phyloP scores from a whole-genome alignment of 2,888 invertebrate genomes.

The Sminthurides aquaticus region DNA sequence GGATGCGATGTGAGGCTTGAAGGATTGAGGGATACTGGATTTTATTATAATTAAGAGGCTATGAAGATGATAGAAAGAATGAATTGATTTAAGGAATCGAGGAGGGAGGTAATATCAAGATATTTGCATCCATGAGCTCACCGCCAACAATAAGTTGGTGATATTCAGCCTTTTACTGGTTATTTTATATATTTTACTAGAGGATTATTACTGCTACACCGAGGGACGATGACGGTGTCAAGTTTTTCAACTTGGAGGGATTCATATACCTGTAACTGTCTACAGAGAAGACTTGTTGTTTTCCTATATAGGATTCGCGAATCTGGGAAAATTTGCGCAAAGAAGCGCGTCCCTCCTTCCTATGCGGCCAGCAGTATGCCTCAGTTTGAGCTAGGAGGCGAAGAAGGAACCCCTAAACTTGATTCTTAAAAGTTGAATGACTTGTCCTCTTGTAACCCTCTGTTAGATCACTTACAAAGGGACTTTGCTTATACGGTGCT shows the following conservation, averaged over 20 bases:
- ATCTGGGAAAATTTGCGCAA: too few species aligned
- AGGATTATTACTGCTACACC: not conserved
- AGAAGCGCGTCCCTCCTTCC: too few species aligned
- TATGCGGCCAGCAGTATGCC: not conserved
- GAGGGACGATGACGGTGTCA: too few species aligned
- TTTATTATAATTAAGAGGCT: not conserved
- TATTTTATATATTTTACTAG: not conserved
- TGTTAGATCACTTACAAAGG: too few species aligned
- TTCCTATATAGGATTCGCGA: too few species aligned
- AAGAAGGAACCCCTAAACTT: not conserved
- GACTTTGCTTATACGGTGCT: too few species aligned
- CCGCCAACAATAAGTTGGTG: not conserved
- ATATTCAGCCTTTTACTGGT: not conserved
- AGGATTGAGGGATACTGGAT: too few species aligned
- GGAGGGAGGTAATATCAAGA: not conserved
- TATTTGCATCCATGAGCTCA: slow-evolving; percentile 6
- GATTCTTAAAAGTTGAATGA: not conserved
- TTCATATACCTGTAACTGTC: not conserved
- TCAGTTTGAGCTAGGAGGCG: too few species aligned
- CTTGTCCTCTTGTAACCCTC: too few species aligned
- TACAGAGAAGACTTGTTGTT: too few species aligned
- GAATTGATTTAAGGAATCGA: not conserved
- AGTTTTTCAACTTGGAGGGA: not conserved
- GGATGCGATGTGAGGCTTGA: too few species aligned
- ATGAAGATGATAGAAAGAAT: not conserved